Base-by-base conservation (phyloP, 2,888 invertebrate species). In the Salticus scenicus region DNA sequence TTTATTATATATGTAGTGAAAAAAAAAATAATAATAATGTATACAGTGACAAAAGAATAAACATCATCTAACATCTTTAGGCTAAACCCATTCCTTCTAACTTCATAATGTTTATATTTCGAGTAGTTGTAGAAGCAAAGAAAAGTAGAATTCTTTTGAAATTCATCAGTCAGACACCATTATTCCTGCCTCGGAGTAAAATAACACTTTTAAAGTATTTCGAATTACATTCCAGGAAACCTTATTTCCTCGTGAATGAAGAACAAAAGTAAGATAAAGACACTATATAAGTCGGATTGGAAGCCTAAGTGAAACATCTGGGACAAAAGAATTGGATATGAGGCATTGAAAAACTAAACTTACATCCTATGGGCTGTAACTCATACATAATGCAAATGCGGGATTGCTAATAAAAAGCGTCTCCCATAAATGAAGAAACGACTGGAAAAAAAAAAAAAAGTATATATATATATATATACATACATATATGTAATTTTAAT, bases 311-410 rank as follows among this genome's bases (percentile, higher is more conserved):
- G 72, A 37, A 79, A 79, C 63, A 72, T 72, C 78, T 79, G 71
- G 67, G 31, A 69, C 41, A 64, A 79, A 71, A 64, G 71, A 79
- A 79, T 71, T 64, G 64, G 41, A 79, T 79, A 64, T 41, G 30
- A 63, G 63, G 57, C 47, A 10, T 63, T 63, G 28, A 71, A 41
- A 78, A 78, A 42, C 63, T 78, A 78, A 70, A 71, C 63, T n/a
- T 41, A 78, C 78, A 72, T 64, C 30, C 33, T 42, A 79, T 42
- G 30, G 42, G 17, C 12, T 42, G 64, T 10, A 24, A 41, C 78
- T 79, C 64, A 79, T 71, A 79, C 71, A 79, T 79, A 79, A 79
- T 79, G 63, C 12, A 72, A 79, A 71, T 79, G 20, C 64, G 17
- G n/a, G 30, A n/a, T 37, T 64, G 30, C 33, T 47, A 57, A 47